phyloP scores from a whole-genome alignment of 2,113 vertebrate species.

The Microcebus lehilahytsara region DNA sequence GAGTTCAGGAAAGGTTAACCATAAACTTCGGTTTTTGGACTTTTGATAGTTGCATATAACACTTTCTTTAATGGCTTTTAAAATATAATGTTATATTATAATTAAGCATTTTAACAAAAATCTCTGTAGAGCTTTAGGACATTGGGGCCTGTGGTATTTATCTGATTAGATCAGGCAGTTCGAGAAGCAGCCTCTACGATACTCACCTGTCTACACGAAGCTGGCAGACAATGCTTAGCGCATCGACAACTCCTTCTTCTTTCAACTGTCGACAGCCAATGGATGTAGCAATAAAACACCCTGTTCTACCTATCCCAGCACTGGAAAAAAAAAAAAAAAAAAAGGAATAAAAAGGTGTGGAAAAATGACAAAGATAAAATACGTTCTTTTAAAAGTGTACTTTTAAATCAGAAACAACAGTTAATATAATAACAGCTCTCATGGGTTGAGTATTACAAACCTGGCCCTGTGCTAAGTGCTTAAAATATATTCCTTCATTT shows the following conservation, averaged over 20 bases:
- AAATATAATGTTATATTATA: background rate
- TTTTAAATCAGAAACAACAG: background rate
- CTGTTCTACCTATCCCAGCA: slow-evolving; percentile 97
- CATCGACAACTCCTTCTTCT: slow-evolving; percentile 91
- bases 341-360: background rate
- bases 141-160: background rate
- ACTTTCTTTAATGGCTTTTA: background rate
- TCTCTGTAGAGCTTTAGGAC: background rate
- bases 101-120: background rate
- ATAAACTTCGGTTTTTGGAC: background rate
- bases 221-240: slow-evolving; percentile 93
- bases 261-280: slow-evolving; percentile 95
- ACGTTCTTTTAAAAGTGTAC: background rate
- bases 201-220: slow-evolving; percentile 94
- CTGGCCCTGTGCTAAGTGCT: background rate
- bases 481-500: background rate
- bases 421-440: background rate
- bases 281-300: slow-evolving; percentile 96
- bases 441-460: background rate
- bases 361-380: background rate
- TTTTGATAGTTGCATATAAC: background rate
- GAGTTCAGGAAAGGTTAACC: background rate
- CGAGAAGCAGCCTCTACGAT: background rate
- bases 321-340: slow-evolving; percentile 83
- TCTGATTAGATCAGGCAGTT: background rate